These are phyloP conservation scores for Anguilla megastoma DNA, from an alignment of 2,797 vertebrate species.

Conservation along the genomic window DNA sequence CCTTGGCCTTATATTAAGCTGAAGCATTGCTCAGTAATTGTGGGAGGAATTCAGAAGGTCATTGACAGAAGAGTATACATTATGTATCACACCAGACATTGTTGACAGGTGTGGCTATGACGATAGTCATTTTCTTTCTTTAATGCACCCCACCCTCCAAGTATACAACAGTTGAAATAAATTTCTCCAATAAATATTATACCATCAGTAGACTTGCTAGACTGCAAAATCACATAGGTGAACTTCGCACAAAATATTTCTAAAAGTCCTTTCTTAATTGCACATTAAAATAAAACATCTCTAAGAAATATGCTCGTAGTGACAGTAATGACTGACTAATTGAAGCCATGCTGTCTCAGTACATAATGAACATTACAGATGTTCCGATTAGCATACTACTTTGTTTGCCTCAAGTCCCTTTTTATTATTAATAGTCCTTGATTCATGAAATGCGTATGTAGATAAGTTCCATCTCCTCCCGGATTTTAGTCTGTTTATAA, in stretches of 20 bases:
- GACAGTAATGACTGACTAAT: background rate
- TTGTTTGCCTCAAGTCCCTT: conserved; percentile 15
- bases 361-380: background rate
- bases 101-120: background rate
- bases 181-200: background rate
- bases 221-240: background rate
- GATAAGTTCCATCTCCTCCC: background rate
- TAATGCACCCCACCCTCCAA: background rate
- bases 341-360: background rate
- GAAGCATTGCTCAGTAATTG: background rate
- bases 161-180: background rate
- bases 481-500: background rate
- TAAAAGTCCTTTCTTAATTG: background rate
- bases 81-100: background rate
- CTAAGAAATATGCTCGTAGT: background rate
- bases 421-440: conserved; percentile 15
- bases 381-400: background rate
- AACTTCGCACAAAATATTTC: background rate
- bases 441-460: background rate
- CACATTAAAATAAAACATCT: conserved; percentile 7
- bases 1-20: background rate
- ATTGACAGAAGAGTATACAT: background rate
- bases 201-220: background rate
- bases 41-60: background rate
- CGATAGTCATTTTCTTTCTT: background rate